Evolutionary conservation across 1,140 invertebrate species (phyloP).

Genomic region (Lysiphlebus fabarum): DNA sequence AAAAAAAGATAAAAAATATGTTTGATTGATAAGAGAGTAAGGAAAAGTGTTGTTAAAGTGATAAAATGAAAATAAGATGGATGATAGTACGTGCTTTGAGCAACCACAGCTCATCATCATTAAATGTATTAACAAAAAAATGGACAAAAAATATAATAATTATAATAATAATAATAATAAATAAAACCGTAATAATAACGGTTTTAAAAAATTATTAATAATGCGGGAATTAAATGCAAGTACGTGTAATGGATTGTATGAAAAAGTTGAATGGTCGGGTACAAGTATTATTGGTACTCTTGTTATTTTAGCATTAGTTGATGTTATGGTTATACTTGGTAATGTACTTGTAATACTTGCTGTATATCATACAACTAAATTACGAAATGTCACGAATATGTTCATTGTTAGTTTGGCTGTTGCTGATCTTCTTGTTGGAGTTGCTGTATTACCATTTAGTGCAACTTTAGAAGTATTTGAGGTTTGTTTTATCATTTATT

Average conservation of each 20-base stretch:
- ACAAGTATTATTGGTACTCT: constrained; percentile 70
- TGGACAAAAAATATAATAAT: not conserved
- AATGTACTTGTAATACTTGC: constrained; percentile 90
- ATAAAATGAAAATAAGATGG: constrained; percentile 23
- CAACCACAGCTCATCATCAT: constrained; percentile 11
- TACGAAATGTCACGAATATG: constrained; percentile 89
- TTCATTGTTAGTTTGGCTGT: constrained; percentile 93
- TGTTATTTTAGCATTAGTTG: constrained; percentile 74
- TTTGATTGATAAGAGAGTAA: not conserved
- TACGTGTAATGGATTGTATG: constrained; percentile 70
- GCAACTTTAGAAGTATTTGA: constrained; percentile 86
- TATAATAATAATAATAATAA: not conserved
- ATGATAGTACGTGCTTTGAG: constrained; percentile 7
- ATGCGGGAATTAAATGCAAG: constrained; percentile 66
- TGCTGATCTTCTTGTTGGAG: constrained; percentile 86
- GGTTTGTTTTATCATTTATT: constrained; percentile 52
- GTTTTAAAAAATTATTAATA: constrained; percentile 19
- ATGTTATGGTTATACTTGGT: constrained; percentile 81
- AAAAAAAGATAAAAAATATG: not conserved
- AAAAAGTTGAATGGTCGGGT: constrained; percentile 75
- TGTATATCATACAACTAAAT: constrained; percentile 81
- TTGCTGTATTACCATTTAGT: constrained; percentile 87
- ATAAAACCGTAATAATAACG: constrained; percentile 13
- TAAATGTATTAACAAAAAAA: constrained; percentile 3
- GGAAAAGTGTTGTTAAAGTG: not conserved